Conservation (phyloP, 2,797 vertebrate species). For the Lutjanus argentimaculatus region DNA sequence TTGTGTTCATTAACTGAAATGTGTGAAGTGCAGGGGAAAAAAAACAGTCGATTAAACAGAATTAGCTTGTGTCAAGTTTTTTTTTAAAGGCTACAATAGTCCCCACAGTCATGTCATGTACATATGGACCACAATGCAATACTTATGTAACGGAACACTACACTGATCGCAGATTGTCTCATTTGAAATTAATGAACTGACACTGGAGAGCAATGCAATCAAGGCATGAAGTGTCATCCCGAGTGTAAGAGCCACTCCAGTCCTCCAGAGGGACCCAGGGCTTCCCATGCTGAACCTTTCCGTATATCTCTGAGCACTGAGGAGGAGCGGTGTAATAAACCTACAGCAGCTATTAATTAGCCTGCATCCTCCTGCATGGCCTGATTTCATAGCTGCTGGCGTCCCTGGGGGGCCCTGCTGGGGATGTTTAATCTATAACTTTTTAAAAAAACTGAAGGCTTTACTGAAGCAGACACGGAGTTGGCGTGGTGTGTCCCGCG, state of each 20-base stretch:
- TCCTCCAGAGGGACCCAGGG: conserved; percentile 27
- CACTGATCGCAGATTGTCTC: conserved; percentile 31
- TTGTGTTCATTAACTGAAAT: background rate
- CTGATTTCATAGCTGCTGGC: conserved; percentile 23
- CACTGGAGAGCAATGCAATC: conserved; percentile 52
- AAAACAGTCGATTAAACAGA: background rate
- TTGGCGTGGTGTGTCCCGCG: background rate
- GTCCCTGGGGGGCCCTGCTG: background rate
- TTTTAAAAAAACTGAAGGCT: background rate
- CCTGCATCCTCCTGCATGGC: conserved; percentile 7
- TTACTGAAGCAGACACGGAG: background rate
- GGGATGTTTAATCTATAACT: conserved; percentile 12
- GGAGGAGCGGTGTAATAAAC: conserved; percentile 33
- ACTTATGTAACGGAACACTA: background rate
- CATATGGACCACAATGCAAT: background rate
- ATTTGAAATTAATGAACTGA: conserved; percentile 58
- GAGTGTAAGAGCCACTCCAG: conserved; percentile 41
- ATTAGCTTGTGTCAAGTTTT: background rate
- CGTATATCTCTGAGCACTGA: conserved; percentile 12
- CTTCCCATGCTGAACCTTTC: conserved; percentile 14
- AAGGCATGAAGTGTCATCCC: conserved; percentile 42
- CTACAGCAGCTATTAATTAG: conserved; percentile 39
- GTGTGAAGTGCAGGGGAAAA: background rate
- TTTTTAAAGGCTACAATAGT: background rate
- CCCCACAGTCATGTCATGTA: background rate